Percentiles rank a stretch among this genome's conserved stretches.
Evolutionary conservation across 30 jellyfish, hydroid and myxozoan species (phyloP).

Genomic region (Turritopsis rubra): DNA sequence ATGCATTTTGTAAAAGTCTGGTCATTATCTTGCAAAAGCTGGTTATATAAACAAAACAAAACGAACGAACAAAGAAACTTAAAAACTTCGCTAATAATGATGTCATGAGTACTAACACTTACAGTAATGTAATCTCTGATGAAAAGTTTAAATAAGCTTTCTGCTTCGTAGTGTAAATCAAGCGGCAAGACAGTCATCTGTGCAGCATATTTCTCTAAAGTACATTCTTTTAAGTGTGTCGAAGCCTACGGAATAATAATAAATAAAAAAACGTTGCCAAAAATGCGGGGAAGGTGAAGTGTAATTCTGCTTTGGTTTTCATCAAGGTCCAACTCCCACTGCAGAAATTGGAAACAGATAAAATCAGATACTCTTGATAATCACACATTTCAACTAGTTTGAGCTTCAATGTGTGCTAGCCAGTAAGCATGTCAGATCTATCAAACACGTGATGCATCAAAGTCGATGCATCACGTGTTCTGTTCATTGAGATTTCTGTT

Average conservation of each 20-base stretch:
- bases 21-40: too few relatives aligned
- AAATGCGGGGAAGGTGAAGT: too few relatives aligned
- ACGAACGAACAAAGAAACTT: not conserved
- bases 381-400: too few relatives aligned
- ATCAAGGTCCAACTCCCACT: too few relatives aligned
- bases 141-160: constrained; percentile 46
- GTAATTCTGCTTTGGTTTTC: too few relatives aligned
- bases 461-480: too few relatives aligned
- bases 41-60: too few relatives aligned
- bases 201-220: constrained; percentile 58
- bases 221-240: constrained; percentile 53
- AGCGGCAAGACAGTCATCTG: constrained; percentile 64
- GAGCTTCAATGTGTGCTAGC: too few relatives aligned
- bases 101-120: not conserved
- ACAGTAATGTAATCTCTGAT: constrained; percentile 14
- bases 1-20: too few relatives aligned
- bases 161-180: constrained; percentile 79
- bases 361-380: not conserved
- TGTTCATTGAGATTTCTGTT: too few relatives aligned
- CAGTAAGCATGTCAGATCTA: too few relatives aligned
- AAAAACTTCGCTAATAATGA: not conserved
- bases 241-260: constrained; percentile 46
- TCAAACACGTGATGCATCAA: too few relatives aligned
- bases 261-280: not conserved
- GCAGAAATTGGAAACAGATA: not conserved